Base-by-base conservation (phyloP, 2,888 invertebrate genomes). In the Oscheius sp. region DNA sequence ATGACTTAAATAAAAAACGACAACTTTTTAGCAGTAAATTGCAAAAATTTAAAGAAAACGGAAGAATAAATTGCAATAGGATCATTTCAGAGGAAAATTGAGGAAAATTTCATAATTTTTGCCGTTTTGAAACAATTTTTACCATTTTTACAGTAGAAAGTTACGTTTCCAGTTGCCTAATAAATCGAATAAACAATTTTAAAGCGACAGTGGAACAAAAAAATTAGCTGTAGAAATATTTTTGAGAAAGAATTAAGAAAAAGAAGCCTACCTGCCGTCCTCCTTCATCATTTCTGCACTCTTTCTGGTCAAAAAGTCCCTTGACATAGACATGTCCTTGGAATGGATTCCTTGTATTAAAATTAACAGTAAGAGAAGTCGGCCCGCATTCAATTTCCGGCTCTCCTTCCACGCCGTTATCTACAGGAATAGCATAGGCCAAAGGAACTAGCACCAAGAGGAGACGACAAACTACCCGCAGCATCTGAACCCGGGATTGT, bases 321-420 rank as follows among this genome's bases (percentile, higher is more conserved):
- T 85, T 85, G 23, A 82, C 84, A 73, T 82, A 85, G 21, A 85
- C 85, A 63, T 84, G 85, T 56, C 82, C 84, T 29, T 82, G 77
- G 76, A 84, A 84, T n/a, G 77, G 71, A 52, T 83, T 84, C 49
- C 84, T 79, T 23, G 88, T 88, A 81, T 88, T 88, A 83, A 88
- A 89, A 79, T 88, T 88, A 73, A 88, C 84, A 49, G 85, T 79
- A 73, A 88, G 84, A 5, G 84, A 82, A 13, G 79, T 84, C 46
- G 88, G 84, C 9, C 88, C 88, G 77, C 88, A 88, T 72, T 88
- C 88, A 69, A 88, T 86, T 78, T 88, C 88, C 7, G 88, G 88
- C 74, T 88, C 88, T 27, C 88, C 86, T 72, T 88, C 87, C 25
- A 87, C 86, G 66, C 85, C 85, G 76, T 87, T 87, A 77, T 87